A percentile compares a stretch with the other conserved stretches of the same genome.
These are phyloP conservation scores for Lonchura striata DNA, from an alignment of 2,113 vertebrate genomes.

Conservation along the genomic window DNA sequence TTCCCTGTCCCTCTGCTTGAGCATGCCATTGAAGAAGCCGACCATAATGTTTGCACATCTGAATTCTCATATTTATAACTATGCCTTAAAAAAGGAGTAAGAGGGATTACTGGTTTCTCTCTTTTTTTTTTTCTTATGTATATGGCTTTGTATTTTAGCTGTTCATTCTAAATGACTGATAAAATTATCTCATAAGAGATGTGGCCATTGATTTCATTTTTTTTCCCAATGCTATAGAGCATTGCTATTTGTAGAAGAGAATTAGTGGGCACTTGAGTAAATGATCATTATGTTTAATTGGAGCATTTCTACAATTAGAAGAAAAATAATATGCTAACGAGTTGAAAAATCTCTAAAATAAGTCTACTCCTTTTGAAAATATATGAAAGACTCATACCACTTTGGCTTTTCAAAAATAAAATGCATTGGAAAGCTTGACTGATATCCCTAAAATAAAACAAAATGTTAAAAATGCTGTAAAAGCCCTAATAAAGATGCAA, in stretches of 20 bases:
- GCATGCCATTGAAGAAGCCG: background rate
- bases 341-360: background rate
- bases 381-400: background rate
- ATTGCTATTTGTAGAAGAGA: background rate
- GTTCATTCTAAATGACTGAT: background rate
- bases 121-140: background rate
- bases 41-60: background rate
- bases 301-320: background rate
- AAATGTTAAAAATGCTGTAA: background rate
- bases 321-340: background rate
- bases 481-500: background rate
- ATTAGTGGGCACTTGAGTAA: constrained; percentile 28
- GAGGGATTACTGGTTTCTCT: background rate
- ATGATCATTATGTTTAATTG: constrained; percentile 13
- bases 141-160: background rate
- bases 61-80: background rate
- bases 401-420: background rate
- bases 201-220: background rate
- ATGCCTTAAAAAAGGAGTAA: background rate
- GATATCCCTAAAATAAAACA: background rate
- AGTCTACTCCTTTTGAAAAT: background rate
- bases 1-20: background rate
- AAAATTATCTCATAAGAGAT: constrained; percentile 10
- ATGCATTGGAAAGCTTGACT: background rate
- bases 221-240: background rate